These are phyloP conservation scores for Brassicogethes aeneus DNA, from an alignment of 2,888 invertebrate species.

Conservation along the genomic window DNA sequence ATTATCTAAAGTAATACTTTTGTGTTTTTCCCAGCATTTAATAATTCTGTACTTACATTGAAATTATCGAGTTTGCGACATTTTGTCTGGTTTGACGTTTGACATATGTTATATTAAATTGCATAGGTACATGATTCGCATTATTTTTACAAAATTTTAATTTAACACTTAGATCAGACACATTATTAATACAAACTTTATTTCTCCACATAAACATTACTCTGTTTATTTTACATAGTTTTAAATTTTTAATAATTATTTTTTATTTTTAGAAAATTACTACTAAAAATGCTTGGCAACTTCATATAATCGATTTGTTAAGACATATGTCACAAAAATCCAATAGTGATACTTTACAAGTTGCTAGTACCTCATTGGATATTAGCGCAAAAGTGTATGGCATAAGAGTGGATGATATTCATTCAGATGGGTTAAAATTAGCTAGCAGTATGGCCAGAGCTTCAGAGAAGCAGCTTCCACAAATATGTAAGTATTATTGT, in stretches of 20 bases:
- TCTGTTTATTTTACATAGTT: background rate
- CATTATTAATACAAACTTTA: too few relatives aligned
- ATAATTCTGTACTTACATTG: too few relatives aligned
- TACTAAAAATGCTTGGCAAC: conserved; percentile 79
- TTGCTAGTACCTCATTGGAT: conserved; percentile 78
- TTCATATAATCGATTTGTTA: conserved; percentile 81
- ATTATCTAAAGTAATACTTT: too few relatives aligned
- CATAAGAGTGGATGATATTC: conserved; percentile 77
- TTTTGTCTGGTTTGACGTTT: too few relatives aligned
- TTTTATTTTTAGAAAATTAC: conserved; percentile 64
- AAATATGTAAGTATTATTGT: too few relatives aligned
- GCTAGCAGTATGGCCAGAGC: conserved; percentile 51
- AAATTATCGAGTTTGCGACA: too few relatives aligned
- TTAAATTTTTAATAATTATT: background rate
- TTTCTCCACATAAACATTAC: too few relatives aligned
- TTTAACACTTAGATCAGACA: too few relatives aligned
- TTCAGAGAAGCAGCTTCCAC: conserved; percentile 8
- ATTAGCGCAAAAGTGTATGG: conserved; percentile 69
- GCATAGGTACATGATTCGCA: too few relatives aligned
- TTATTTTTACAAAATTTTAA: too few relatives aligned
- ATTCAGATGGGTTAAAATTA: conserved; percentile 72
- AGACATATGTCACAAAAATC: conserved; percentile 58
- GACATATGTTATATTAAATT: too few relatives aligned
- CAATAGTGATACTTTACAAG: conserved; percentile 64
- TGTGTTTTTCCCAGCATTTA: too few relatives aligned